Percentiles rank a stretch among this genome's conserved stretches.
Conservation (phyloP, 2,113 vertebrate species). For the Monarcha castaneiventris region DNA sequence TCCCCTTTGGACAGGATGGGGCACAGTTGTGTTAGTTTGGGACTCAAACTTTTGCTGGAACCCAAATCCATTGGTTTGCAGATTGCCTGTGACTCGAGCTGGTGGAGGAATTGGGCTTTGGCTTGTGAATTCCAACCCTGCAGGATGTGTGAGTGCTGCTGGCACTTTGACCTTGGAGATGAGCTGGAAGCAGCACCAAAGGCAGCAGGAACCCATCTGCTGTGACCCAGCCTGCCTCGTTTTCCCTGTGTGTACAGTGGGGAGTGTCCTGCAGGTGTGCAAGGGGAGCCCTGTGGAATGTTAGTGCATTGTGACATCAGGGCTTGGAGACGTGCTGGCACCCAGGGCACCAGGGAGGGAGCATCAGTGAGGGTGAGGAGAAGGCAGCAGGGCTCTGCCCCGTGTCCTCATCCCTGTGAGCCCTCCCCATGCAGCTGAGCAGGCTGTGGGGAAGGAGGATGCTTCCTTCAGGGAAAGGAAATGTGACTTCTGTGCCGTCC, state of each 20-base stretch:
- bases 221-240: background rate
- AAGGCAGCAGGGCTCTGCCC: background rate
- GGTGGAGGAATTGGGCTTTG: background rate
- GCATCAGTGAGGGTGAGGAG: background rate
- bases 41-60: background rate
- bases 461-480: background rate
- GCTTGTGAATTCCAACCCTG: background rate
- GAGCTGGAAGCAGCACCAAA: background rate
- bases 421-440: fast-evolving
- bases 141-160: background rate
- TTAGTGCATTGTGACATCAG: fast-evolving
- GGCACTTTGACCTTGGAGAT: background rate
- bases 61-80: background rate
- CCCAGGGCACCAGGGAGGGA: background rate
- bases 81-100: background rate
- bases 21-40: background rate
- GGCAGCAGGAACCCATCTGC: background rate
- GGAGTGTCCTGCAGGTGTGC: background rate
- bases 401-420: fast-evolving
- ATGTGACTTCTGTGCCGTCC: background rate
- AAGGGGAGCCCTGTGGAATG: background rate
- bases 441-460: background rate
- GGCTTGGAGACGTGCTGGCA: fast-evolving
- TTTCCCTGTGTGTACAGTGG: background rate
- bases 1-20: background rate